Evolutionary conservation across 2,113 vertebrate species (phyloP), one percentile per base, ranked within the genome.

Genomic region (Orthonyx spaldingii): DNA sequence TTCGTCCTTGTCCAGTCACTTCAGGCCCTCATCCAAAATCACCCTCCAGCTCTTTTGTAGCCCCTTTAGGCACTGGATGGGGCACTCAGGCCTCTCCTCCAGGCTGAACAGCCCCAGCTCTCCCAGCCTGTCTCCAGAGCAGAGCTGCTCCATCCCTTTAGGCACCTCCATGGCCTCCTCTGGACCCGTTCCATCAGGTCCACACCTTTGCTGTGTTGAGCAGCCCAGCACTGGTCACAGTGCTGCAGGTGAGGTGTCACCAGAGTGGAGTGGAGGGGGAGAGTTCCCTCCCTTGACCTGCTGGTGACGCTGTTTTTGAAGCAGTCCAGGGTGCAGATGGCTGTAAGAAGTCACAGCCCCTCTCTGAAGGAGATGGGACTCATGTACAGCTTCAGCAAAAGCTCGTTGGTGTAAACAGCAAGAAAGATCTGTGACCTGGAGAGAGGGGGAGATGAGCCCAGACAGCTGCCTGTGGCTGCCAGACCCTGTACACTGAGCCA

Each of bases 361-460:
- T 84, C 96, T 90, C 95, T 97, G 42, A 90, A 97, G 23, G 27
- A 0, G 3, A 82, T 17, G 55, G 93, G 94, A 18, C 95, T 93
- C 26, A 16, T 28, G 0, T 80, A 94, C 30, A 95, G 16, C 72
- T 97, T 96, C 87, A 95, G 60, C 37, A 57, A 39, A 80, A 97
- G 94, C 82, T 97, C 86, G 1, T 50, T 68, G 28, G 50, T 69
- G 39, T 92, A 97, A 82, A 96, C 57, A 42, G 93, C 3, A n/a
- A 97, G 23, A 93, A 3, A 22, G 96, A 47, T 97, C 97, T 8
- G 78, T 77, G 32, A 96, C 14, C 96, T 97, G 96, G 23, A 83
- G 71, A 84, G 60, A 71, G 76, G 68, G 82, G 53, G 18, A 70
- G 17, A 69, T 14, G 26, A 60, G 23, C 55, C 28, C 11, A 6